Percentiles rank a stretch among this genome's conserved stretches.
Conservation (phyloP, 2,888 invertebrate genomes). For the Phorcus lineatus region DNA sequence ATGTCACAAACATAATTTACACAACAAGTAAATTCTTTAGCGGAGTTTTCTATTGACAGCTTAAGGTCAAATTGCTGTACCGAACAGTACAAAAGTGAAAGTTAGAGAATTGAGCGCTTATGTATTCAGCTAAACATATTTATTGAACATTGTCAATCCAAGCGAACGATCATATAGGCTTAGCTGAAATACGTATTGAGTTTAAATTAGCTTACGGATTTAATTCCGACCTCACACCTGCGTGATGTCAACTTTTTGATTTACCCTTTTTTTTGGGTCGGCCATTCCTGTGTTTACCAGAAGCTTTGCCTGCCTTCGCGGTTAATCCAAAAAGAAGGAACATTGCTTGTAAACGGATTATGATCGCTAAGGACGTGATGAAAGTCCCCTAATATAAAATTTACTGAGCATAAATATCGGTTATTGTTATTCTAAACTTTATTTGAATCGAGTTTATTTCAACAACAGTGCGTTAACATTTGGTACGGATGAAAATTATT, state of each 20-base stretch:
- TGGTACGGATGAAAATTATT: background rate
- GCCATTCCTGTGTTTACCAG: background rate
- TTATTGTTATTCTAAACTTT: conserved; percentile 20
- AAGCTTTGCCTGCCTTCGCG: background rate
- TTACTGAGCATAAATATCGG: conserved; percentile 4
- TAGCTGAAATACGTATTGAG: conserved; percentile 17
- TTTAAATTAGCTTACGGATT: conserved; percentile 21
- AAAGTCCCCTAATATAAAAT: background rate
- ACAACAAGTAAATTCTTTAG: conserved; percentile 20
- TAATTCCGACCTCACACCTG: conserved; percentile 18
- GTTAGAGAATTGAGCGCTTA: background rate
- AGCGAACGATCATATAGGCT: conserved; percentile 12
- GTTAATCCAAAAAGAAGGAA: conserved; percentile 16
- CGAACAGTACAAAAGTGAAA: background rate
- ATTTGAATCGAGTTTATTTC: conserved; percentile 14
- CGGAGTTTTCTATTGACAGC: background rate
- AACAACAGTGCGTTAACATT: background rate
- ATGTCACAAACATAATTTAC: conserved; percentile 9
- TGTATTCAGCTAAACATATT: conserved; percentile 3
- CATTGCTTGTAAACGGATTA: conserved; percentile 16
- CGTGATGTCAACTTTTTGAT: conserved; percentile 17
- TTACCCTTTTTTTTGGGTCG: conserved; percentile 1
- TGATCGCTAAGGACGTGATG: background rate
- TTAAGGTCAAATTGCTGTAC: background rate
- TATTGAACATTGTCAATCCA: conserved; percentile 20